Evolutionary conservation across 1,140 invertebrate genomes (phyloP).

Genomic region (Leptinotarsa defecta): DNA sequence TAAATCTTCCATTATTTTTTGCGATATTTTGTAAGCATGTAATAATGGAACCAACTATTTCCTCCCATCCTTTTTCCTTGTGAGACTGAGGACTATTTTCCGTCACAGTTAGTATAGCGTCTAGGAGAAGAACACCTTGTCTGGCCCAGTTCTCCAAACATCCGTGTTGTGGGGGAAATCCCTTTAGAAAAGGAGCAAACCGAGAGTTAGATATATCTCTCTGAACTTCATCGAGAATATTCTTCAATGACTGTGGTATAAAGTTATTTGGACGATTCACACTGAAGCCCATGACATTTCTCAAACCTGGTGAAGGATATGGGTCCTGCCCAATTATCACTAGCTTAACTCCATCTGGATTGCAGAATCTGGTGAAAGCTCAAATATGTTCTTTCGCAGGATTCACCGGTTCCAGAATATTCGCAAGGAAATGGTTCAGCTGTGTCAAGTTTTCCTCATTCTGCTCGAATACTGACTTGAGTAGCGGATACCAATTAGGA

Average conservation of each 20-base stretch:
- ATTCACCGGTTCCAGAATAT: neutral
- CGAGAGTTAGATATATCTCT: neutral
- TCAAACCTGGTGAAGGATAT: neutral
- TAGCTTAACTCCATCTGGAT: conserved; percentile 5
- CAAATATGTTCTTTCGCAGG: neutral
- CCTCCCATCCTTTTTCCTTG: neutral
- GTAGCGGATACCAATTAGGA: too few relatives aligned
- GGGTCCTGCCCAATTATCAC: conserved; percentile 20
- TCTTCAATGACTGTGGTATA: neutral
- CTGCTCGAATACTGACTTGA: neutral
- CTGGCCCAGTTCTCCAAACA: conserved; percentile 2
- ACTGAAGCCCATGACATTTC: neutral
- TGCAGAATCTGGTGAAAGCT: neutral
- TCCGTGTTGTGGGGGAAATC: neutral
- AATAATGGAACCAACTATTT: neutral
- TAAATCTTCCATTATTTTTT: neutral
- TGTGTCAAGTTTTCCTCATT: neutral
- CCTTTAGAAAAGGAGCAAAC: neutral
- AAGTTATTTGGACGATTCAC: neutral
- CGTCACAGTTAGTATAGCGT: neutral
- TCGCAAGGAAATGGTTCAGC: neutral
- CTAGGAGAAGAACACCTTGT: conserved; percentile 17
- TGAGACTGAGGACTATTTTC: neutral
- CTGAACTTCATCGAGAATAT: conserved; percentile 15
- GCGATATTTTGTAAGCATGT: neutral